phyloP scores from a whole-genome alignment of 92 coral and sea anemone species.

The Siderastrea siderea region DNA sequence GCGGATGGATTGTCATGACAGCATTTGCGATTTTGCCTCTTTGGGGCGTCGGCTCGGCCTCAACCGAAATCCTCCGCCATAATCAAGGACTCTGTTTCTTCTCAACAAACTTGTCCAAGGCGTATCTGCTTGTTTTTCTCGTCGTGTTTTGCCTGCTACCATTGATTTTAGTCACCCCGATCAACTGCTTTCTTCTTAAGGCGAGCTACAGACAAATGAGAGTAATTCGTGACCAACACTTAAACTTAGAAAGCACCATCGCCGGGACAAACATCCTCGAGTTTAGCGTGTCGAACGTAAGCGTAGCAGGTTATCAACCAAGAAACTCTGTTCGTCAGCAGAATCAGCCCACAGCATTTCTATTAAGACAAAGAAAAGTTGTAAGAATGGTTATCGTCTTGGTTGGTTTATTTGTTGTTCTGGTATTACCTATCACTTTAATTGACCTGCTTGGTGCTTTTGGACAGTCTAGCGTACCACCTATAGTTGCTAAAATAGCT shows the following conservation, averaged over 20 bases:
- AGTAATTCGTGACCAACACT: constrained; percentile 55
- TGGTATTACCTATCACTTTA: constrained; percentile 72
- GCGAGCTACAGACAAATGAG: constrained; percentile 73
- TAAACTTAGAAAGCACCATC: constrained; percentile 26
- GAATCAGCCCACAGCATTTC: constrained; percentile 3
- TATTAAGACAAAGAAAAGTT: constrained; percentile 56
- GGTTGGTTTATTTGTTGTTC: constrained; percentile 58
- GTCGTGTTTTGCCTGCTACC: constrained; percentile 52
- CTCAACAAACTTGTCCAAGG: constrained; percentile 42
- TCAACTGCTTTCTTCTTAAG: constrained; percentile 72
- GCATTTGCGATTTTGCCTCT: constrained; percentile 22
- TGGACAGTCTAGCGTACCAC: constrained; percentile 44
- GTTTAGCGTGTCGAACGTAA: neutral
- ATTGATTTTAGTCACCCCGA: constrained; percentile 55
- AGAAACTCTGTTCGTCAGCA: neutral
- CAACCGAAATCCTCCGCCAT: constrained; percentile 11
- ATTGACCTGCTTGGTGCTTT: constrained; percentile 58
- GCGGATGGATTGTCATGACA: constrained; percentile 27
- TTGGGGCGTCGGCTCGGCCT: constrained; percentile 49
- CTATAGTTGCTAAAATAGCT: constrained; percentile 43
- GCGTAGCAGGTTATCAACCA: neutral
- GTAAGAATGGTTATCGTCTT: constrained; percentile 60
- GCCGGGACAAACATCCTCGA: neutral
- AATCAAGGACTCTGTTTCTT: constrained; percentile 63
- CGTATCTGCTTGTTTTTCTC: constrained; percentile 43